Base-by-base conservation (phyloP, 2,797 vertebrate genomes). In the Catamblyrhynchus diadema region DNA sequence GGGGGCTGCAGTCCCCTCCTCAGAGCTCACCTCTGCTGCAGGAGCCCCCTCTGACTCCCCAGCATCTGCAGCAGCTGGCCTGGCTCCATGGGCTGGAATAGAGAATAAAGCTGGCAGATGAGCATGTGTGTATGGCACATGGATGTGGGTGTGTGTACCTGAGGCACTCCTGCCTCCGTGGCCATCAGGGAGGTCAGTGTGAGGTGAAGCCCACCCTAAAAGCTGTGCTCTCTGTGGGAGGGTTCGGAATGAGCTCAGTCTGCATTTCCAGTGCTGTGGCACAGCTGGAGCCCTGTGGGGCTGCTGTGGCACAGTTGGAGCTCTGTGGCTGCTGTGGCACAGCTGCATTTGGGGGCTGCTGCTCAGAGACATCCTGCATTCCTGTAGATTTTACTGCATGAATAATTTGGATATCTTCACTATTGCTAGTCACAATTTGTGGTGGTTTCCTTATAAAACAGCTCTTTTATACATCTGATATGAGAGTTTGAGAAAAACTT, bases 1-100 rank as follows among this genome's bases (percentile, higher is more conserved):
- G 50, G 72, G 11, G 65, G 80, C 16, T 64, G 14, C 9, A 41
- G n/a, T 7, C 22, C 51, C 54, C 77, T 44, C 37, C 8, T 57
- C 1, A 0, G 15, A 51, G 78, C 62, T 69, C 4, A 0, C 0
- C 3, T 62, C 44, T 32, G 13, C 51, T 87, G 59, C 32, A 44
- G 56, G 51, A 86, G 18, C 35, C 41, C 44, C 35, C 19, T 8
- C 5, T 19, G 64, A 9, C 21, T 53, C 39, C 67, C 12, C 35
- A 2, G 27, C 37, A 9, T 41, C 33, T 71, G 65, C 17, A 83
- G 53, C 48, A 59, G 60, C 60, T 61, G 53, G 20, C 87, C 42
- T 83, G 77, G 33, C 62, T 86, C 60, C n/a, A n/a, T 59, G 35
- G 21, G 1, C 10, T 60, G 73, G 39, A 71, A 39, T 23, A n/a